A percentile compares a stretch with the other conserved stretches of the same genome.
These are phyloP conservation scores for Alouatta caraya DNA, from an alignment of 2,797 vertebrate species.

Conservation along the genomic window DNA sequence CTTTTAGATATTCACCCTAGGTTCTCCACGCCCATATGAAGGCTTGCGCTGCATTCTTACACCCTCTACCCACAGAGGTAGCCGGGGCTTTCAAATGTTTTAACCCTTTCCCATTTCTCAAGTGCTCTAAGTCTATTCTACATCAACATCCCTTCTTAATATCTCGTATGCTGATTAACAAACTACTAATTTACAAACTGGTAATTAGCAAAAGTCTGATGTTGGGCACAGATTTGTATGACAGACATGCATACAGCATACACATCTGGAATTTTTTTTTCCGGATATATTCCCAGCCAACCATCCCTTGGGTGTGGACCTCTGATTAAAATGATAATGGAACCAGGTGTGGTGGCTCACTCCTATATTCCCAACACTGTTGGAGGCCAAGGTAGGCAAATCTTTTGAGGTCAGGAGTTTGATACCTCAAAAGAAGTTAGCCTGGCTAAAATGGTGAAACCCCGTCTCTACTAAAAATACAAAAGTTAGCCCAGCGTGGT, in stretches of 20 bases:
- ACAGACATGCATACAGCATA: not conserved
- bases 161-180: not conserved
- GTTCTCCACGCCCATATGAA: not conserved
- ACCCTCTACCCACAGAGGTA: not conserved
- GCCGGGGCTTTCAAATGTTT: not conserved
- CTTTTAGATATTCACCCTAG: not conserved
- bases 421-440: too few species aligned
- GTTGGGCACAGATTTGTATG: not conserved
- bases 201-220: not conserved
- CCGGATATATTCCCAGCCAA: not conserved
- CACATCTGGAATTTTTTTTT: not conserved
- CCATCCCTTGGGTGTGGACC: not conserved
- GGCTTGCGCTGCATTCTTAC: not conserved
- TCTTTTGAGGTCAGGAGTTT: too few species aligned
- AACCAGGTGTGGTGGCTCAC: accelerated
- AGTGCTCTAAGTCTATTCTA: not conserved
- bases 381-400: too few species aligned
- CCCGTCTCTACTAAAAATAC: too few species aligned
- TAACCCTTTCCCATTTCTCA: not conserved
- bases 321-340: not conserved
- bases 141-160: not conserved
- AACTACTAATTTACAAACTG: not conserved
- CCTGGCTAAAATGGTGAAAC: too few species aligned
- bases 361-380: too few species aligned
- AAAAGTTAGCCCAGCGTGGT: too few species aligned